Evolutionary conservation across 2,113 vertebrate genomes (phyloP), one percentile per base, ranked within the genome.

Genomic region (Cisticola juncidis): DNA sequence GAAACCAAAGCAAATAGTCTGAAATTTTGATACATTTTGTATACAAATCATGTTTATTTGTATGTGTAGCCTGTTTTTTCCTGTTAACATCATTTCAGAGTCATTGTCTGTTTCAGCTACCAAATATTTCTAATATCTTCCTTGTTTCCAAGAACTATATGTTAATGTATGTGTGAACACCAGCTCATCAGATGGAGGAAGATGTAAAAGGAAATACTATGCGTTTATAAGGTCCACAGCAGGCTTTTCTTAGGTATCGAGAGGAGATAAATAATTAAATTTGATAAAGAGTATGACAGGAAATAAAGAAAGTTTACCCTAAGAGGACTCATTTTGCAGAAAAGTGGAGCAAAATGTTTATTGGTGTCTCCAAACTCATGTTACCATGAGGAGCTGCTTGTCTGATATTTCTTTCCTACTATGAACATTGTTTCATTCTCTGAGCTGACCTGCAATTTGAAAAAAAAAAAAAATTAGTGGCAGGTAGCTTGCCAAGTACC

Each of bases 51-150:
- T 1, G 8, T 61, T 87, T 91, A 47, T 70, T 80, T 64, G 25
- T 92, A 78, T 53, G 73, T 89, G 70, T 18, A 56, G n/a, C 51
- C 21, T 81, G 84, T 66, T 94, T 80, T 80, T 93, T 81, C 50
- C 31, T 69, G 62, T 94, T 86, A n/a, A 38, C 18, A 38, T 78
- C 19, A 70, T 77, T 81, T 88, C 79, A 77, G 50, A 79, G 60
- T 81, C 88, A 78, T 71, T 90, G 81, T 76, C 45, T 95, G 40
- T 71, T 94, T 88, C 68, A 88, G 36, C 53, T 88, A 80, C 88
- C 31, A 91, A 70, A 48, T 56, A 60, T 44, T 93, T 82, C 51
- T 93, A 88, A 81, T 53, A n/a, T 90, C 47, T 81, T 92, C 69
- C 60, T 92, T 88, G 71, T 88, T 78, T 53, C n/a, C 40, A 71